These are phyloP conservation scores for Bembecia ichneumoniformis DNA, from an alignment of 2,888 invertebrate genomes.

Conservation along the genomic window DNA sequence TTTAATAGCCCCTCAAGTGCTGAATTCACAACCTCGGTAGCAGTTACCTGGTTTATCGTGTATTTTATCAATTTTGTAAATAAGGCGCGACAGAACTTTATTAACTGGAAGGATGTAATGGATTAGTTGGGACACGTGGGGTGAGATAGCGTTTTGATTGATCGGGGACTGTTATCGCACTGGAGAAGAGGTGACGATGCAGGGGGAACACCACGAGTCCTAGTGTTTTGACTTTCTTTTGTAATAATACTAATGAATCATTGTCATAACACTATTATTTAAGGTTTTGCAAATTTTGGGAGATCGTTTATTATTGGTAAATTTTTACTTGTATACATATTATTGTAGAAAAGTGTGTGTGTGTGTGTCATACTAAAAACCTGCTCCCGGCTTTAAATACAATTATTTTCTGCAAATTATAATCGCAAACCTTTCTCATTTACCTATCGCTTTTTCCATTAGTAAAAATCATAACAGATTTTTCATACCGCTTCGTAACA, in stretches of 20 bases:
- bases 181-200: no score
- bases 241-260: no score
- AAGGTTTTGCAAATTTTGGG: no score
- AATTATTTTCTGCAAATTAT: no score
- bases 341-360: background rate
- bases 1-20: constrained; percentile 2
- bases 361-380: background rate
- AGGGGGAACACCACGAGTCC: no score
- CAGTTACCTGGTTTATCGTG: constrained; percentile 26
- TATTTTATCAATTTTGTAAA: constrained; percentile 52
- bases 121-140: constrained; percentile 39
- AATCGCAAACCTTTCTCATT: no score
- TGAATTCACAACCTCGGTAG: constrained; percentile 30
- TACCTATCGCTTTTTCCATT: no score
- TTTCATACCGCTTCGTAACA: no score
- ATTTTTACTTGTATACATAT: background rate
- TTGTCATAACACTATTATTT: no score
- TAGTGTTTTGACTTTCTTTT: no score
- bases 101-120: constrained; percentile 51
- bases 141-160: constrained; percentile 33
- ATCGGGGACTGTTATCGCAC: constrained; percentile 18
- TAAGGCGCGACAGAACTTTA: constrained; percentile 45
- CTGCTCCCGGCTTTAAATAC: no score
- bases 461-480: no score
- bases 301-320: background rate